Evolutionary conservation across 2,797 vertebrate species (phyloP).

Genomic region (Zalophus californianus): DNA sequence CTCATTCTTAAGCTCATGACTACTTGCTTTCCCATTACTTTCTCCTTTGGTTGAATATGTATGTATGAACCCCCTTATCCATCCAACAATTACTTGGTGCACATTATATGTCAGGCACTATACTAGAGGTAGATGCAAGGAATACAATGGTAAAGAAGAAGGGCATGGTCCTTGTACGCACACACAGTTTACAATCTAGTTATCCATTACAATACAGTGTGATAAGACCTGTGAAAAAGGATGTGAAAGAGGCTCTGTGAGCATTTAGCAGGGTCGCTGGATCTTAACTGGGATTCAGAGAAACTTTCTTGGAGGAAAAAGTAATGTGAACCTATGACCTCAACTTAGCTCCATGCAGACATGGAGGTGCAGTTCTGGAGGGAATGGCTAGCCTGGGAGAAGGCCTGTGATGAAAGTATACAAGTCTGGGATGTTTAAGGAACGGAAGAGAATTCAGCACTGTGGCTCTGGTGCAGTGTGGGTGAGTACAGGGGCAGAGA

Average conservation of each 20-base stretch:
- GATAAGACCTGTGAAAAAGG: background rate
- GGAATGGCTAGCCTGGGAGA: background rate
- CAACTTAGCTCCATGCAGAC: background rate
- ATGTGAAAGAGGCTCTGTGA: background rate
- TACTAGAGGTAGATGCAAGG: background rate
- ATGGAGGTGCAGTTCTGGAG: background rate
- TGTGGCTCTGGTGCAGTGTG: background rate
- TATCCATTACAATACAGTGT: background rate
- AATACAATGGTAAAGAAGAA: background rate
- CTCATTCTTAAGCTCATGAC: background rate
- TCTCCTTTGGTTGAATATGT: slow-evolving; percentile 1
- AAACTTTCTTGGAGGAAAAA: background rate
- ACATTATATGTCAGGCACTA: background rate
- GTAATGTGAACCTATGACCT: background rate
- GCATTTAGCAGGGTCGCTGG: background rate
- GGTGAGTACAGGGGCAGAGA: background rate
- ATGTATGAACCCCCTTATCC: background rate
- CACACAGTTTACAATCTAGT: background rate
- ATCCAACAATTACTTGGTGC: background rate
- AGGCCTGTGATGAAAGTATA: background rate
- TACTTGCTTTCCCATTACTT: slow-evolving; percentile 29
- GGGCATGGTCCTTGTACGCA: background rate
- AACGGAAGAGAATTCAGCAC: background rate
- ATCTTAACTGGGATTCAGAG: background rate
- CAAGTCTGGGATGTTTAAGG: background rate